phyloP scores from a whole-genome alignment of 2,888 invertebrate species.

The Ectobius pallidus region DNA sequence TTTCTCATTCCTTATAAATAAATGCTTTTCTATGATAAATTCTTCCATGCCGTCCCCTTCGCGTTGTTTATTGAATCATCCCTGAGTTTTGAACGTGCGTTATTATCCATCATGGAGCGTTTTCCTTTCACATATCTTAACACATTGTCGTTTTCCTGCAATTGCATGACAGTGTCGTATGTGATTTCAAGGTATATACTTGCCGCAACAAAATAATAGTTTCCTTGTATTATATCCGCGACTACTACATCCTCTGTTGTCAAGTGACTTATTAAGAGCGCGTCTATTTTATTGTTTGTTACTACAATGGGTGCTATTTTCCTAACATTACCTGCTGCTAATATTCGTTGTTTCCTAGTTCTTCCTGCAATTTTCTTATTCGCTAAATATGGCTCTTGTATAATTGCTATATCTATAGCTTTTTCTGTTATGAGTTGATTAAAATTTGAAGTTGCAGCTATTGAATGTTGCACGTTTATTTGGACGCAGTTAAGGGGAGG shows the following conservation, averaged over 20 bases:
- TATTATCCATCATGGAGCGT: not conserved
- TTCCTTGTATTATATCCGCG: not conserved
- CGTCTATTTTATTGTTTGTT: not conserved
- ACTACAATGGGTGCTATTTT: too few species aligned
- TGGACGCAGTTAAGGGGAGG: too few species aligned
- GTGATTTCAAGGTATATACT: not conserved
- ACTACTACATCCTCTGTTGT: not conserved
- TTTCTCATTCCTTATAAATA: too few species aligned
- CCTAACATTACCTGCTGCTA: too few species aligned
- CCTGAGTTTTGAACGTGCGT: not conserved
- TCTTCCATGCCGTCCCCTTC: not conserved
- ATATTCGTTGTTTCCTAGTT: too few species aligned
- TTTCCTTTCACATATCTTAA: not conserved
- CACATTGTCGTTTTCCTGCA: not conserved
- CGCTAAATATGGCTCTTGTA: too few species aligned
- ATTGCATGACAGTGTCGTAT: not conserved
- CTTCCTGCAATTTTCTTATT: too few species aligned
- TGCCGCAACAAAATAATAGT: not conserved
- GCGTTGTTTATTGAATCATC: not conserved
- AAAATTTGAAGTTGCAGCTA: slow-evolving; percentile 7
- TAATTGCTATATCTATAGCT: not conserved
- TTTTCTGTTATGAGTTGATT: not conserved
- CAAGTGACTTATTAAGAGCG: not conserved
- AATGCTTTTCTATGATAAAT: not conserved
- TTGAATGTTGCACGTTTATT: slow-evolving; percentile 1